Base-by-base conservation (phyloP, 2,888 invertebrate genomes). In the Oscheius myriophilus region DNA sequence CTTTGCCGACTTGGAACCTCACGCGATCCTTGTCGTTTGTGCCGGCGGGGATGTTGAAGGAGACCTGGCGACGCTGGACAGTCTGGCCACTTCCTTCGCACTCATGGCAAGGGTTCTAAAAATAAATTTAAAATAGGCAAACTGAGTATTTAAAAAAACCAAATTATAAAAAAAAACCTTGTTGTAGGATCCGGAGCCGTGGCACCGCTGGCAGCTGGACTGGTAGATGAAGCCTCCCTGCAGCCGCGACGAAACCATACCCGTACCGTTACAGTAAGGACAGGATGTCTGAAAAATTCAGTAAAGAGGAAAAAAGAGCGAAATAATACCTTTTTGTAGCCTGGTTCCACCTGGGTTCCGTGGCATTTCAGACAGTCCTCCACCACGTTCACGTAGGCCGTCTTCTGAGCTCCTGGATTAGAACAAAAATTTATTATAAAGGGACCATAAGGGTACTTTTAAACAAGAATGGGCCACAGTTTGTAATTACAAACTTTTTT, bases 11-110 rank as follows among this genome's bases (percentile, higher is more conserved):
- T 7, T 92, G 90, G 92, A 98, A 93, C 66, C 97, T 91, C 4
- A 98, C 92, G 0, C 96, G 96, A 88, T 99, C 97, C 0, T 96
- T 96, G 87, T 98, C 94, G 87, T 97, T 96, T 9, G 98, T 94
- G 21, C 90, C 91, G 71, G 91, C 95, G 14, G 98, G 98, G 3
- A 98, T 95, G 0, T 96, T 95, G 0, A 98, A 93, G 0, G 92
- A 93, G 1, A 97, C 90, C 51, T 72, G 72, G 41, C 92, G 93
- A 42, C 93, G 91, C 89, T 96, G 94, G 0, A 95, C 92, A 87
- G 92, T 91, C 84, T 92, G 91, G 0, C 96, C 98, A 88, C 94
- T 95, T 41, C 86, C 98, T 82, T 93, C 92, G 87, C 98, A 99
- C 85, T 95, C 95, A 0, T 87, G 85, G 86, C 79, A 79, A 7